Evolutionary conservation across 2,888 invertebrate species (phyloP).

Genomic region (Lasius platythorax): DNA sequence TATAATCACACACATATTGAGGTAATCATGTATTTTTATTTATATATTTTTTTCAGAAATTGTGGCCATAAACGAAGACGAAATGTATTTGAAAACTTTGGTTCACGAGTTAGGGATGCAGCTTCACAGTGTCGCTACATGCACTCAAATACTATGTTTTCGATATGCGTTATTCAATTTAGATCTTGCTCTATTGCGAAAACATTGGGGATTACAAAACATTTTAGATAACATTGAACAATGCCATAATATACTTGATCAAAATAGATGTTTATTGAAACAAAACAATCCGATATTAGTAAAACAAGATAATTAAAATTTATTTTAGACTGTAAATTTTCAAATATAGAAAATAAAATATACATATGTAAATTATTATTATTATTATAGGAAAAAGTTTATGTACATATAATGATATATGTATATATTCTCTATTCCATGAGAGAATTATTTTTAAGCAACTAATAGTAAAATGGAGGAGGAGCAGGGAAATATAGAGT

Average conservation of each 20-base stretch:
- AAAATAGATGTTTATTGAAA: constrained; percentile 86
- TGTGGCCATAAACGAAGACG: constrained; percentile 94
- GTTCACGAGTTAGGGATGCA: constrained; percentile 94
- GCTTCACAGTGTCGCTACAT: constrained; percentile 93
- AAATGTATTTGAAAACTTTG: constrained; percentile 91
- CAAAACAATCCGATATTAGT: constrained; percentile 79
- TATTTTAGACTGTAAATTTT: not conserved
- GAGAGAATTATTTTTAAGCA: not conserved
- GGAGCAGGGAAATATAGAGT: not conserved
- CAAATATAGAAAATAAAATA: constrained; percentile 31
- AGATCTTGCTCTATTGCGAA: constrained; percentile 92
- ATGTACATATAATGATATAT: not conserved
- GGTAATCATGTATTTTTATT: constrained; percentile 20
- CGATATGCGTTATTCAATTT: constrained; percentile 93
- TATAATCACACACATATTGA: not conserved
- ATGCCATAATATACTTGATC: constrained; percentile 87
- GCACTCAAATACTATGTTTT: constrained; percentile 92
- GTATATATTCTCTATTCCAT: not conserved
- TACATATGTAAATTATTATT: not conserved
- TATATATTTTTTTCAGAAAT: constrained; percentile 89
- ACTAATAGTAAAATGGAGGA: not conserved
- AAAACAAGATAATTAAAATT: constrained; percentile 28
- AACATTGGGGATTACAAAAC: constrained; percentile 93
- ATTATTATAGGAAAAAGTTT: not conserved
- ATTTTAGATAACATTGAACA: constrained; percentile 89